These are phyloP conservation scores for Acanthaster planci DNA, from an alignment of 35 echinoderm and acorn worm genomes.

Conservation along the genomic window DNA sequence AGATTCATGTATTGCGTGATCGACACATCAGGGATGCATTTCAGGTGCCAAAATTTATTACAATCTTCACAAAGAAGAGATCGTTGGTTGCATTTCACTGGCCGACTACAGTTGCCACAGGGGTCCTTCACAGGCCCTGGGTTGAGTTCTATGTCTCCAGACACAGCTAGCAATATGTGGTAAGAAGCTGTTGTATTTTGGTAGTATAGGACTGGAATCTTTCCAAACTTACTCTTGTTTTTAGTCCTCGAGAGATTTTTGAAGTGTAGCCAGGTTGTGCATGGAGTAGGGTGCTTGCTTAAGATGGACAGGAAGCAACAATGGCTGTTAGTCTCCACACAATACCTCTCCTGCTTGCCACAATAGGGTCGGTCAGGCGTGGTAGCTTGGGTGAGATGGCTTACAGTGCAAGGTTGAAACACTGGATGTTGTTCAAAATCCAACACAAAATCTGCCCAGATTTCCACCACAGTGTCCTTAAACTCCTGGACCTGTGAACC, in stretches of 20 bases:
- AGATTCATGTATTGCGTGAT: background rate
- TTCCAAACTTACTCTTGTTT: slow-evolving; percentile 15
- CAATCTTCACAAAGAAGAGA: background rate
- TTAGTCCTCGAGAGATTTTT: background rate
- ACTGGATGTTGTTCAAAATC: too few relatives aligned
- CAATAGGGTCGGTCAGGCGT: too few relatives aligned
- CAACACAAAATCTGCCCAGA: too few relatives aligned
- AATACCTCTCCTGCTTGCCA: too few relatives aligned
- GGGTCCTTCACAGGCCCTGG: background rate
- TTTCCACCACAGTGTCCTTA: too few relatives aligned
- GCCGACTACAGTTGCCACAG: background rate
- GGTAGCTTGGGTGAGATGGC: too few relatives aligned
- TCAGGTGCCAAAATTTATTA: background rate
- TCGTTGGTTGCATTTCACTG: slow-evolving; percentile 1
- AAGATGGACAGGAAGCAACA: background rate
- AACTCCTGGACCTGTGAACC: too few relatives aligned
- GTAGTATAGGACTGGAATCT: background rate
- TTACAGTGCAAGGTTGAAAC: too few relatives aligned
- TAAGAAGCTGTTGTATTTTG: background rate
- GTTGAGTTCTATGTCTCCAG: background rate
- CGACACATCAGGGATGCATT: background rate
- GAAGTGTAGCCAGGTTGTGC: background rate
- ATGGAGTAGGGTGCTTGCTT: too few relatives aligned
- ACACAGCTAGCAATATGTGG: background rate
- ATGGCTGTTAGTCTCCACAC: background rate